Percentiles rank a stretch among this genome's conserved stretches.
These are phyloP conservation scores for Alces alces DNA, from an alignment of 2,113 vertebrate genomes.

Conservation along the genomic window DNA sequence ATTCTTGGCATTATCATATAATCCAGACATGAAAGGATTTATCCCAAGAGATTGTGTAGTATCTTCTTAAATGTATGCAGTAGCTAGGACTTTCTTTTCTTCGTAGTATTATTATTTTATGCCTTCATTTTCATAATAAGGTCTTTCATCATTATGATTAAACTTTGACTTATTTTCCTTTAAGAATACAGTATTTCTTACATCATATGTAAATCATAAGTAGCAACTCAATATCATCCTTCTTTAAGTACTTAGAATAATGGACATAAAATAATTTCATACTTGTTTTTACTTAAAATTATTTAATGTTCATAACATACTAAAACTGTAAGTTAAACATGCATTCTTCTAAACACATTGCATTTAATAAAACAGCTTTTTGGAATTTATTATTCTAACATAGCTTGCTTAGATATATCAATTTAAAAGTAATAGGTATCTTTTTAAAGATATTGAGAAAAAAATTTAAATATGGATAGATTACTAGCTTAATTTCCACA, in stretches of 20 bases:
- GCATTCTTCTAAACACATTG: neutral
- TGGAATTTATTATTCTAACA: neutral
- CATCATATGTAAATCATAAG: neutral
- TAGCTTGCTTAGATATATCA: neutral
- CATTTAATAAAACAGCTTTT: neutral
- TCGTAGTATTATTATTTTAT: neutral
- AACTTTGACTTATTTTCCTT: neutral
- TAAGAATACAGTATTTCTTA: neutral
- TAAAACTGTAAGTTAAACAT: neutral
- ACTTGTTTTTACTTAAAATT: neutral
- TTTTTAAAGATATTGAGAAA: neutral
- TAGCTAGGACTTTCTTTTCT: neutral
- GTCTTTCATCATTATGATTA: neutral
- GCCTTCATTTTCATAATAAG: neutral
- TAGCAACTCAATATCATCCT: fast-evolving
- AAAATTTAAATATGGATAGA: neutral
- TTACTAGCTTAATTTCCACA: neutral
- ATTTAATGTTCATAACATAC: neutral
- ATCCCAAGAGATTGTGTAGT: neutral
- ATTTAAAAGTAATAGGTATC: neutral
- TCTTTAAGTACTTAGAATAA: neutral
- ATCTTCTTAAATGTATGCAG: neutral
- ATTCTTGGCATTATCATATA: neutral
- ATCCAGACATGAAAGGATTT: neutral
- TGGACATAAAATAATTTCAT: neutral